Conservation (phyloP, 2,113 vertebrate species). For the Brachyhypopomus occidentalis region DNA sequence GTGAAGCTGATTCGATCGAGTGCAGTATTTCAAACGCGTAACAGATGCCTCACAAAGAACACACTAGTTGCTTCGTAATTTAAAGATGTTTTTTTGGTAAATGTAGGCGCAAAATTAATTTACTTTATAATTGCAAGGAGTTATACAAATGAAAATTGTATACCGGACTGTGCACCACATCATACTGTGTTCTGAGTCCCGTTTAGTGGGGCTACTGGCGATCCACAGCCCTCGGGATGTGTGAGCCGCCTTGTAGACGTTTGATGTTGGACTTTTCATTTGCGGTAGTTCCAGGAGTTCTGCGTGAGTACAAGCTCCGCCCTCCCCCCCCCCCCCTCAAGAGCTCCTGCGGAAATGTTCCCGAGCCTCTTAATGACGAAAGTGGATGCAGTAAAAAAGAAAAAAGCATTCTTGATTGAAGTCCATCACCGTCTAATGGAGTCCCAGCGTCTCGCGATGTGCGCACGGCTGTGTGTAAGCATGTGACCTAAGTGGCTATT, state of each 20-base stretch:
- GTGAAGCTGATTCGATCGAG: no score
- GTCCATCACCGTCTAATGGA: constrained; percentile 26
- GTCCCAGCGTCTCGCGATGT: background rate
- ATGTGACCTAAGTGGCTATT: constrained; percentile 39
- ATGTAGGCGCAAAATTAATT: no score
- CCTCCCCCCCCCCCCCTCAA: background rate
- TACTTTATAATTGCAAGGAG: no score
- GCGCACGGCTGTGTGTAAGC: constrained; percentile 2
- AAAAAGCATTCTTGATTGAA: constrained; percentile 34
- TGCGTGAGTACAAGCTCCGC: background rate
- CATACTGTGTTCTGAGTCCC: no score
- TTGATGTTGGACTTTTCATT: constrained; percentile 13
- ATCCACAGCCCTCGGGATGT: no score
- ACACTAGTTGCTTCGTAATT: no score
- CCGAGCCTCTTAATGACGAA: constrained; percentile 13
- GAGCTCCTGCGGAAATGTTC: background rate
- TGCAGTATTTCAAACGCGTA: no score
- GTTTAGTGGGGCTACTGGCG: no score
- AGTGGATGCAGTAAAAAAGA: constrained; percentile 33
- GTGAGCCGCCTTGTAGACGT: background rate
- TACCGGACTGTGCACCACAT: no score
- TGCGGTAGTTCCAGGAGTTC: background rate
- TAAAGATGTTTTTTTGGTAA: no score
- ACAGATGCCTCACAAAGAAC: no score
- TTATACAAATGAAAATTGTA: no score